phyloP scores from a whole-genome alignment of 2,113 vertebrate genomes.

The Mixornis gularis region DNA sequence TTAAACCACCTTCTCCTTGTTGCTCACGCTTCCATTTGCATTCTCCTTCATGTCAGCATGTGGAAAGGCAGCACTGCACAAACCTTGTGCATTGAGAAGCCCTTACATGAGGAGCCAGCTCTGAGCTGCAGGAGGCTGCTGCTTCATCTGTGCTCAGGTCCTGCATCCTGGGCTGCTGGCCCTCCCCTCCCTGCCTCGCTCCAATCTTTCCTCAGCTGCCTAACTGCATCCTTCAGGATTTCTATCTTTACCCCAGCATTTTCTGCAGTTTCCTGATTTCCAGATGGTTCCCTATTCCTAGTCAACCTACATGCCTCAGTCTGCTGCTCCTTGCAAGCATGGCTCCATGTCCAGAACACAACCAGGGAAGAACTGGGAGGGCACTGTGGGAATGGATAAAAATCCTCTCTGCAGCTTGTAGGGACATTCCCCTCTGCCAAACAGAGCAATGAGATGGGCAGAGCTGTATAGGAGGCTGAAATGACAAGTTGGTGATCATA shows the following conservation, averaged over 20 bases:
- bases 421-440: not conserved
- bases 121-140: not conserved
- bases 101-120: not conserved
- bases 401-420: not conserved
- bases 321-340: not conserved
- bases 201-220: not conserved
- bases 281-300: not conserved
- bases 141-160: not conserved
- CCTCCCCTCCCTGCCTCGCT: not conserved
- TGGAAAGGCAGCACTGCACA: not conserved
- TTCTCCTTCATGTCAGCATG: not conserved
- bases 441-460: not conserved
- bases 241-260: not conserved
- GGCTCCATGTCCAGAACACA: not conserved
- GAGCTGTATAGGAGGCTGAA: not conserved
- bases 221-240: not conserved
- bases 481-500: not conserved
- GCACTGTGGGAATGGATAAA: not conserved
- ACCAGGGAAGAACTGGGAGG: not conserved
- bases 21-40: not conserved
- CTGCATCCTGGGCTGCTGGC: fast-evolving
- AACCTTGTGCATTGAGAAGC: not conserved
- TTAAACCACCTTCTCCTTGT: not conserved
- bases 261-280: not conserved
- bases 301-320: not conserved